These are phyloP conservation scores for Hesperia comma DNA, from an alignment of 2,888 invertebrate species.

Conservation along the genomic window DNA sequence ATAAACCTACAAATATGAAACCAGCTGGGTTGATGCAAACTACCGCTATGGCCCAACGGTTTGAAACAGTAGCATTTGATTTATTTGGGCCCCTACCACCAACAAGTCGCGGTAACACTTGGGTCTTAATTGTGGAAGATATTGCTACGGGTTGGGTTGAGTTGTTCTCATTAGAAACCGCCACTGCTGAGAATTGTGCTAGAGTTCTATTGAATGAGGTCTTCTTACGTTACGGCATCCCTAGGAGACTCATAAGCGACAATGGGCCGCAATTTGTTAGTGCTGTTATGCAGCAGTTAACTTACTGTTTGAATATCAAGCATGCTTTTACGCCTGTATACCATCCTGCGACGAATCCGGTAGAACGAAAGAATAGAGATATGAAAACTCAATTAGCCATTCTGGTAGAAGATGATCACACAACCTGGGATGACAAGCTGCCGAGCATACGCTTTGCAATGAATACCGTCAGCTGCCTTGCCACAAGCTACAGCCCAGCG, in stretches of 20 bases:
- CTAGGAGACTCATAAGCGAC: conserved; percentile 51
- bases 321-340: too few species aligned
- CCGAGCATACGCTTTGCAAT: too few species aligned
- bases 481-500: too few species aligned
- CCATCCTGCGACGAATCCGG: conserved; percentile 53
- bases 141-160: conserved; percentile 44
- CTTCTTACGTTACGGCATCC: conserved; percentile 49
- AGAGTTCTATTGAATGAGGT: conserved; percentile 40
- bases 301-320: too few species aligned
- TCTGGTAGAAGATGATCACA: conserved; percentile 45
- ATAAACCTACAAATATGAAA: conserved; percentile 48
- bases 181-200: conserved; percentile 43
- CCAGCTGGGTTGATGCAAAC: conserved; percentile 51
- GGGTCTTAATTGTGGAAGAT: conserved; percentile 47
- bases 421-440: conserved; percentile 31
- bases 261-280: conserved; percentile 56
- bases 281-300: conserved; percentile 53
- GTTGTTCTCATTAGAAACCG: conserved; percentile 41
- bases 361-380: conserved; percentile 50
- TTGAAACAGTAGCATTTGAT: conserved; percentile 49
- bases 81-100: conserved; percentile 45
- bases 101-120: conserved; percentile 36
- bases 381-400: conserved; percentile 42
- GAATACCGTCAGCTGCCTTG: too few species aligned
- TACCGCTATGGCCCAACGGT: conserved; percentile 34